These are phyloP conservation scores for Hippasteria phrygiana DNA, from an alignment of 53 echinoderm and acorn worm species.

Conservation along the genomic window DNA sequence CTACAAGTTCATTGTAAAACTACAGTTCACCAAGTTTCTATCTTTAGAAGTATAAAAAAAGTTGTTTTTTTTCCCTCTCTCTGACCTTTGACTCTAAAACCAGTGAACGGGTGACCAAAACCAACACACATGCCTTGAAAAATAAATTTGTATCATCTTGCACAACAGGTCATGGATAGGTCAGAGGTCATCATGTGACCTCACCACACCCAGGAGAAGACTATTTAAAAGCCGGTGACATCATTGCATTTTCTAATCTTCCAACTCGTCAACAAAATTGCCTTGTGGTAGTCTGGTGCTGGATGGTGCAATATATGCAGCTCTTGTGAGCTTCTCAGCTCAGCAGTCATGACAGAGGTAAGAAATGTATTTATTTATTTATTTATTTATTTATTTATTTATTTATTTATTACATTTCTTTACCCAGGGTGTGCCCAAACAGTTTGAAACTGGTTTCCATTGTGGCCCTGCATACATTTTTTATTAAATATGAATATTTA, in stretches of 20 bases:
- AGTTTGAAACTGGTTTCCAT: no score
- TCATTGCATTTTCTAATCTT: background rate
- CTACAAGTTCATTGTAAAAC: no score
- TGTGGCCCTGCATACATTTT: no score
- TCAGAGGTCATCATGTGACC: constrained; percentile 39
- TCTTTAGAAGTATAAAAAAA: no score
- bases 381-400: background rate
- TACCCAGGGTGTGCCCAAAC: no score
- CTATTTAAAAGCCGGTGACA: background rate
- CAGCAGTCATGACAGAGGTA: constrained; percentile 42
- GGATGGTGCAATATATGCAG: background rate
- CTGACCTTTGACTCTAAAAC: no score
- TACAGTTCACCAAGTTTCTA: no score
- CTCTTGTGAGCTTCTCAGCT: constrained; percentile 5
- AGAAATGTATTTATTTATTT: constrained; percentile 15
- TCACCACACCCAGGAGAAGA: constrained; percentile 17
- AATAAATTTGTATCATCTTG: background rate
- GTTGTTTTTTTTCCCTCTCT: no score
- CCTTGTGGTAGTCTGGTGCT: background rate
- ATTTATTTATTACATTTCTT: no score
- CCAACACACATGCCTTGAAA: background rate
- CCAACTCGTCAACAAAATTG: background rate
- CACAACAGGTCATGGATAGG: constrained; percentile 18
- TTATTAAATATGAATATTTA: no score
- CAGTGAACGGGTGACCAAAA: no score